phyloP scores from a whole-genome alignment of 2,888 invertebrate species.

The Lordiphosa fenestrarum region DNA sequence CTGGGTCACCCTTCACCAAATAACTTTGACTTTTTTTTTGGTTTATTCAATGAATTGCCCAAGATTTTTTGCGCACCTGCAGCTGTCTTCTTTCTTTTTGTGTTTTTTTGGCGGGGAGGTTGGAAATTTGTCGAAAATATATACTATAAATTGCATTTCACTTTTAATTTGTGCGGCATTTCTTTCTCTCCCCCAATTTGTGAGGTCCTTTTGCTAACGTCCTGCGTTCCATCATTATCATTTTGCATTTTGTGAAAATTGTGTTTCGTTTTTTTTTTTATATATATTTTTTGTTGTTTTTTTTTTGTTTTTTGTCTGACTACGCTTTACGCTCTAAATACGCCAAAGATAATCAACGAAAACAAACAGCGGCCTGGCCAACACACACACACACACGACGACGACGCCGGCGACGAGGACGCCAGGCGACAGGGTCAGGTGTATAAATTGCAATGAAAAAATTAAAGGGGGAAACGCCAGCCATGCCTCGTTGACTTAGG shows the following conservation, averaged over 20 bases:
- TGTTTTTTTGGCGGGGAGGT: too few relatives aligned
- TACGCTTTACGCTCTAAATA: constrained; percentile 79
- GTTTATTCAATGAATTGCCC: too few relatives aligned
- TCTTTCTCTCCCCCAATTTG: constrained; percentile 11
- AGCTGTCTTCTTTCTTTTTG: neutral
- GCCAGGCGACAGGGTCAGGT: constrained; percentile 56
- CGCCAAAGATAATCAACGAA: constrained; percentile 78
- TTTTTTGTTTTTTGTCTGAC: constrained; percentile 60
- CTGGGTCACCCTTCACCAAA: too few relatives aligned
- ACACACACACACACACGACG: neutral
- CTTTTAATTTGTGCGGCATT: constrained; percentile 62
- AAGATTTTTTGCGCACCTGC: constrained; percentile 7
- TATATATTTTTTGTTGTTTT: constrained; percentile 19
- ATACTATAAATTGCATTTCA: constrained; percentile 69
- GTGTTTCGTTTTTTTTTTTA: constrained; percentile 26
- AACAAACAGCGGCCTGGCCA: constrained; percentile 56
- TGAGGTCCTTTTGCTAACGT: constrained; percentile 10
- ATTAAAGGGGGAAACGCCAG: constrained; percentile 14
- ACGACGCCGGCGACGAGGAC: neutral
- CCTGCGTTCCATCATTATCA: constrained; percentile 59
- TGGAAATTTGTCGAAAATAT: too few relatives aligned
- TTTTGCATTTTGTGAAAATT: constrained; percentile 27
- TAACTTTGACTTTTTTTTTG: too few relatives aligned
- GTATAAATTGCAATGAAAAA: constrained; percentile 52
- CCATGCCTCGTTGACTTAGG: constrained; percentile 11